Percentiles rank a stretch among this genome's conserved stretches.
phyloP scores from a whole-genome alignment of 2,797 vertebrate genomes.

The Glossophaga mutica region DNA sequence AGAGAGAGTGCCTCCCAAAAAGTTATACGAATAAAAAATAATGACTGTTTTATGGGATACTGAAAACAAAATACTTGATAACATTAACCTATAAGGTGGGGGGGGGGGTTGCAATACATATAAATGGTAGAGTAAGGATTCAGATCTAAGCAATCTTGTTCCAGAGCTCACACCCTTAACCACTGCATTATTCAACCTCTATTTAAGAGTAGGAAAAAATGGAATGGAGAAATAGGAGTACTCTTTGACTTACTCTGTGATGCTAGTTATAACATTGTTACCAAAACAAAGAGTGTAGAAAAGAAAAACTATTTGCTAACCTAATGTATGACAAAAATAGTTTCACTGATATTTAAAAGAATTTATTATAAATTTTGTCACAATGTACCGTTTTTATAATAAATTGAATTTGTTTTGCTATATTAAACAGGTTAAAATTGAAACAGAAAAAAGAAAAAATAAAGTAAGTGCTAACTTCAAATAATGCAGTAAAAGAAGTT shows the following conservation, averaged over 20 bases:
- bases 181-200: neutral
- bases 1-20: neutral
- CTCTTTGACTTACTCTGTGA: neutral
- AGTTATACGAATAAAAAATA: neutral
- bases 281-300: neutral
- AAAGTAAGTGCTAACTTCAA: neutral
- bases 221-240: neutral
- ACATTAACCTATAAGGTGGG: neutral
- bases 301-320: neutral
- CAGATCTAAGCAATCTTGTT: neutral
- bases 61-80: neutral
- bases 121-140: neutral
- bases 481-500: neutral
- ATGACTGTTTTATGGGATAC: neutral
- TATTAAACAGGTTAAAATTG: slow-evolving; percentile 1
- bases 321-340: neutral
- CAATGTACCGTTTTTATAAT: neutral
- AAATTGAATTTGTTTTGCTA: neutral
- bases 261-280: neutral
- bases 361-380: neutral
- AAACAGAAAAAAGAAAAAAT: neutral
- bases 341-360: neutral
- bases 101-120: neutral
- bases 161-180: neutral
- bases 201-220: neutral